Conservation (phyloP, 2,797 vertebrate species). For the Amphiprion clarkii region DNA sequence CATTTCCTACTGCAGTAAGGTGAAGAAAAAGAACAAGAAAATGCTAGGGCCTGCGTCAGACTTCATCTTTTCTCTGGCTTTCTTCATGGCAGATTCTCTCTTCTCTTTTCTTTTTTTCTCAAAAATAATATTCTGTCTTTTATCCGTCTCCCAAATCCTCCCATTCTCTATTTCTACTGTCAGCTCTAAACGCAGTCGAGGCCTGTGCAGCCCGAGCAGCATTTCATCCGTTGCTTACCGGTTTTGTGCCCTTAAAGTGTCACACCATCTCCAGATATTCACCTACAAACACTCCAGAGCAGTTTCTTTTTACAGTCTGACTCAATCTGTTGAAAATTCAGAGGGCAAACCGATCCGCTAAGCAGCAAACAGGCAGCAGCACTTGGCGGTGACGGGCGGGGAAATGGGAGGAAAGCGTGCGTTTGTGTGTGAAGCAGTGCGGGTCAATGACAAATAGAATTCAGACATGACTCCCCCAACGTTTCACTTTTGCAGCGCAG, state of each 20-base stretch:
- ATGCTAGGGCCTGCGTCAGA: too few species aligned
- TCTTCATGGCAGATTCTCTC: conserved; percentile 21
- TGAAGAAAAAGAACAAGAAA: background rate
- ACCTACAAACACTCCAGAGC: conserved; percentile 41
- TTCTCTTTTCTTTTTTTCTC: background rate
- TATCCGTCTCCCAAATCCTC: background rate
- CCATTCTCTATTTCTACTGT: conserved; percentile 7
- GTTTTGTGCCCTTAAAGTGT: conserved; percentile 55
- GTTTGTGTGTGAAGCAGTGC: conserved; percentile 26
- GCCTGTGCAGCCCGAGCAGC: conserved; percentile 7
- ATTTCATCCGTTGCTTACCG: conserved; percentile 29
- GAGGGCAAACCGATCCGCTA: conserved; percentile 33
- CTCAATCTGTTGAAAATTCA: conserved; percentile 69
- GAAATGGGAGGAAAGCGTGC: conserved; percentile 36
- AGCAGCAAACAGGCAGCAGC: conserved; percentile 36
- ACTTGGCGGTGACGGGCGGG: background rate
- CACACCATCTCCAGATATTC: conserved; percentile 47
- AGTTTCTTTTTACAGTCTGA: conserved; percentile 44
- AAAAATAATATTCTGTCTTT: background rate
- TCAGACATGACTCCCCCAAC: conserved; percentile 28
- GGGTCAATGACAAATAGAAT: conserved; percentile 37
- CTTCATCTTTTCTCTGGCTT: conserved; percentile 13
- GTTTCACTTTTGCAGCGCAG: conserved; percentile 30
- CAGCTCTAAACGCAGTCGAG: conserved; percentile 2
- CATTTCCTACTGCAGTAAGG: too few species aligned